Conservation (phyloP, 2,888 invertebrate species). For the Meliscaeva auricollis region DNA sequence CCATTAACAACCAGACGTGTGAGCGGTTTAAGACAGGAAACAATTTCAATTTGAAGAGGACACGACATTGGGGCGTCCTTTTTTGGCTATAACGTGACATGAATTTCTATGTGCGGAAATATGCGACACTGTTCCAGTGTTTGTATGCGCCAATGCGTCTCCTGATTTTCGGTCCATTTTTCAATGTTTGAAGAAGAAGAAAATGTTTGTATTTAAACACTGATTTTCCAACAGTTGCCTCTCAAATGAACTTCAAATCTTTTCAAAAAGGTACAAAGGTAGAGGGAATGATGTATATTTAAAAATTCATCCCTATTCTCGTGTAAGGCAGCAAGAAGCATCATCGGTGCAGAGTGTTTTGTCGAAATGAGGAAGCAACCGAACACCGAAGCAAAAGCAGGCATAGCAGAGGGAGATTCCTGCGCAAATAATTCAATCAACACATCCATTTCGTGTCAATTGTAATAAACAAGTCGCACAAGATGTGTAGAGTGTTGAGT, state of each 20-base stretch:
- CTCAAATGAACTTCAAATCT: slow-evolving; percentile 43
- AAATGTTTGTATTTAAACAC: slow-evolving; percentile 64
- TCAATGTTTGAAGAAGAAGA: slow-evolving; percentile 31
- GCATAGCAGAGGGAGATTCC: slow-evolving; percentile 46
- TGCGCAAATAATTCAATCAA: slow-evolving; percentile 75
- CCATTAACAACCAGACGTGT: slow-evolving; percentile 43
- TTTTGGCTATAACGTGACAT: slow-evolving; percentile 58
- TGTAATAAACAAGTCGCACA: slow-evolving; percentile 69
- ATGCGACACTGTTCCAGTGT: neutral
- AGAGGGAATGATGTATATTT: slow-evolving; percentile 31
- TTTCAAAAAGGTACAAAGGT: neutral
- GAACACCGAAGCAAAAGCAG: too few relatives aligned
- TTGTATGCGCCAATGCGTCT: neutral
- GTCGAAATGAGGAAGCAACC: slow-evolving; percentile 16
- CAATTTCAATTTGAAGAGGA: slow-evolving; percentile 75
- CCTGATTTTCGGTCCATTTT: slow-evolving; percentile 24
- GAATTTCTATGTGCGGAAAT: slow-evolving; percentile 41
- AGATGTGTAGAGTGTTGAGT: slow-evolving; percentile 38
- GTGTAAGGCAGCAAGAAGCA: neutral
- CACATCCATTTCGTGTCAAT: slow-evolving; percentile 73
- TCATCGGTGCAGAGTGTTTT: slow-evolving; percentile 68
- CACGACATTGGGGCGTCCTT: slow-evolving; percentile 38
- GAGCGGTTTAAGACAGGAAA: slow-evolving; percentile 64
- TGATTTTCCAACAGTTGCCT: slow-evolving; percentile 62
- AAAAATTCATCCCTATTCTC: slow-evolving; percentile 39